A percentile compares a stretch with the other conserved stretches of the same genome.
Conservation (phyloP, 1,140 invertebrate genomes). For the Heliconius eleuchia region DNA sequence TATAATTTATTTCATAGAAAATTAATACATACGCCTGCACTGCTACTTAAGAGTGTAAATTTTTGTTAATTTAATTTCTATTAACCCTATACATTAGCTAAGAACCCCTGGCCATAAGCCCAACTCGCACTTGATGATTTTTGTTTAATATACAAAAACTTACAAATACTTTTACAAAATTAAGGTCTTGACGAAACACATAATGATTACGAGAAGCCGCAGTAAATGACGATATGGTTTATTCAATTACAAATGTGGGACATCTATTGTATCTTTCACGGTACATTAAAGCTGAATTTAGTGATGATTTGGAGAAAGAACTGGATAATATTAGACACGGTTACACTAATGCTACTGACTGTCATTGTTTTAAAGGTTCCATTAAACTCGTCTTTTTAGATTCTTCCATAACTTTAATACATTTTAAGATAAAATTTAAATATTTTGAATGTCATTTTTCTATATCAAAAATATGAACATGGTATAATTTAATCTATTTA, state of each 20-base stretch:
- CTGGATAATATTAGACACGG: neutral
- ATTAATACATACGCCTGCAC: too few species aligned
- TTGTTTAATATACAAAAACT: neutral
- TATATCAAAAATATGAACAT: too few species aligned
- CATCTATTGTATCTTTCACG: constrained; percentile 28
- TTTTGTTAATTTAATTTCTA: too few species aligned
- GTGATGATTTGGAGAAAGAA: constrained; percentile 1
- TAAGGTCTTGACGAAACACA: constrained; percentile 27
- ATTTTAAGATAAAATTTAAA: too few species aligned
- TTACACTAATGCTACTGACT: constrained; percentile 13
- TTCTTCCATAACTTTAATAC: neutral
- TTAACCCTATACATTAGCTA: too few species aligned
- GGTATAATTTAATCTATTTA: too few species aligned
- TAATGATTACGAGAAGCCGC: neutral
- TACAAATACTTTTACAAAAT: neutral
- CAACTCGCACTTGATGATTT: too few species aligned
- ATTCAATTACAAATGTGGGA: constrained; percentile 35
- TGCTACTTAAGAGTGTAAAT: too few species aligned
- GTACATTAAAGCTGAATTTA: constrained; percentile 5
- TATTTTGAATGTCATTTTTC: too few species aligned
- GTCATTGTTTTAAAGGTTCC: constrained; percentile 5
- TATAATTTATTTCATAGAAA: too few species aligned
- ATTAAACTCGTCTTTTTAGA: neutral
- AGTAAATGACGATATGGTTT: constrained; percentile 41
- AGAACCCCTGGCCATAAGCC: too few species aligned